Conservation (phyloP, 2,113 vertebrate genomes). For the Dasyurus viverrinus region DNA sequence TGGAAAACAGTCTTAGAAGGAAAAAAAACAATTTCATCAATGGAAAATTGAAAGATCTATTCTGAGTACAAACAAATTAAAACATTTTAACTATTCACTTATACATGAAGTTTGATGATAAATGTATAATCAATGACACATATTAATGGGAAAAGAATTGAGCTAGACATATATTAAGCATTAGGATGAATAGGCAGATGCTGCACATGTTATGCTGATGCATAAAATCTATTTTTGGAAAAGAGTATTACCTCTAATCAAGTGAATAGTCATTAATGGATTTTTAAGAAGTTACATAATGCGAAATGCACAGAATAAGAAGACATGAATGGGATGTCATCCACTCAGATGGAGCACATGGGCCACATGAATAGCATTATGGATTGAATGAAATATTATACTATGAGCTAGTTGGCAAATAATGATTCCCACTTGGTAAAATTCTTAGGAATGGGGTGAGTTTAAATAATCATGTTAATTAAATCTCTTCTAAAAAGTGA, state of each 20-base stretch:
- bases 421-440: not conserved
- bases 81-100: not conserved
- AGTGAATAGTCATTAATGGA: not conserved
- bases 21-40: not conserved
- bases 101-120: not conserved
- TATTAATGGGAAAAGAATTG: not conserved
- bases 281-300: not conserved
- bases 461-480: not conserved
- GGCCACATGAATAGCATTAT: not conserved
- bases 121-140: not conserved
- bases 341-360: not conserved
- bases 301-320: not conserved
- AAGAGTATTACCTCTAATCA: not conserved
- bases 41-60: not conserved
- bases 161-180: not conserved
- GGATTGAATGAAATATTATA: not conserved
- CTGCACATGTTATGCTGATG: not conserved
- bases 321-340: not conserved
- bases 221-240: not conserved
- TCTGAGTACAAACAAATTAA: not conserved
- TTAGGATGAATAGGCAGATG: not conserved
- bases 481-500: not conserved
- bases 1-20: not conserved
- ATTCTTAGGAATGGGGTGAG: not conserved
- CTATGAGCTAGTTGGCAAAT: not conserved